These are phyloP conservation scores for Caloenas nicobarica DNA, from an alignment of 2,113 vertebrate species.

Conservation along the genomic window DNA sequence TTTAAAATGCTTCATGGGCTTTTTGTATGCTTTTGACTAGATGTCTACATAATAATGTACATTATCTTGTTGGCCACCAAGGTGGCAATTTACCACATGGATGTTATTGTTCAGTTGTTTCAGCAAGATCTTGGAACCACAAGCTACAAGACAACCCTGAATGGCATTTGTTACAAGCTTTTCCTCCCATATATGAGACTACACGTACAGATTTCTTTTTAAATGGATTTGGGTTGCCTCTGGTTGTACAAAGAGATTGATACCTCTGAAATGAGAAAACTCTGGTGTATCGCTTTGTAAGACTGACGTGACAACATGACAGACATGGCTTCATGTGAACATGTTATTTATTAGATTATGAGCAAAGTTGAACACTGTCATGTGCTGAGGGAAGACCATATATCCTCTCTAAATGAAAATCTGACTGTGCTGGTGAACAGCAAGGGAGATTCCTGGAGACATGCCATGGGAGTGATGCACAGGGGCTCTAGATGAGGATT, in stretches of 20 bases:
- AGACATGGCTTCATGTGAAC: background rate
- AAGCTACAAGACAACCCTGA: background rate
- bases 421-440: background rate
- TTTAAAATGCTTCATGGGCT: background rate
- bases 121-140: background rate
- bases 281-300: background rate
- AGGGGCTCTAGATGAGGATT: background rate
- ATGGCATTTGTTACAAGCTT: background rate
- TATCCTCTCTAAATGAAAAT: background rate
- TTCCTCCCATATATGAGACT: background rate
- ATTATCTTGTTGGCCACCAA: background rate
- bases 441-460: background rate
- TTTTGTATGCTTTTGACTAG: background rate
- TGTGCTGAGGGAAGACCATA: background rate
- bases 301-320: slow-evolving; percentile 6
- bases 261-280: slow-evolving; percentile 7
- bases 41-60: background rate
- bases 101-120: background rate
- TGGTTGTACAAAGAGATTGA: slow-evolving; percentile 41
- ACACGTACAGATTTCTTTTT: background rate
- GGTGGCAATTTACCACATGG: background rate
- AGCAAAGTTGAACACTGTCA: background rate
- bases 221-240: slow-evolving; percentile 36
- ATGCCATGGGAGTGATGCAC: background rate
- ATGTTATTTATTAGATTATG: slow-evolving; percentile 30